Conservation (phyloP, 2,113 vertebrate genomes). For the Oryzias woworae region DNA sequence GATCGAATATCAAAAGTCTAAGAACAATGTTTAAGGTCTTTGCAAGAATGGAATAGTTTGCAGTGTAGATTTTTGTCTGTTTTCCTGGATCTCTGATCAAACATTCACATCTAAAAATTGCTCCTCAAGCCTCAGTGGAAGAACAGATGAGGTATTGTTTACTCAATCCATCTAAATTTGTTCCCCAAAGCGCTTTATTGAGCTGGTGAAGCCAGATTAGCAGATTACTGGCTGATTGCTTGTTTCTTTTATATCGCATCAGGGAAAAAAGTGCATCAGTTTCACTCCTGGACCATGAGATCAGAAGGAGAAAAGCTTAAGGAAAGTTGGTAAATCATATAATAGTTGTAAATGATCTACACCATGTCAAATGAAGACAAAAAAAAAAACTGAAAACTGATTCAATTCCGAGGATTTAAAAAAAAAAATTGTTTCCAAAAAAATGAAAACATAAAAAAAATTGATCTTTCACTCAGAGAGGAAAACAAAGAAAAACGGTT, state of each 20-base stretch:
- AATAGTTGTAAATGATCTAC: too few species aligned
- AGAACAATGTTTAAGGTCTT: too few species aligned
- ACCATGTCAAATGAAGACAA: too few species aligned
- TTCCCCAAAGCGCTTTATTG: constrained; percentile 59
- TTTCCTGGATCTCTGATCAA: background rate
- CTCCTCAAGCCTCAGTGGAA: constrained; percentile 26
- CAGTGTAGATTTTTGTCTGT: background rate
- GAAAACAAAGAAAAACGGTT: too few species aligned
- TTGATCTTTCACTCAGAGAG: too few species aligned
- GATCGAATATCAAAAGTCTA: too few species aligned
- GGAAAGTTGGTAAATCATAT: too few species aligned
- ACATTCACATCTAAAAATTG: constrained; percentile 7
- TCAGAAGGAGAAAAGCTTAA: background rate
- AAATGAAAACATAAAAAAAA: too few species aligned
- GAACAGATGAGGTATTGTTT: constrained; percentile 70
- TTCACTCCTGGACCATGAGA: constrained; percentile 4
- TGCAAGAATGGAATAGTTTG: too few species aligned
- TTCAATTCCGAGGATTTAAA: too few species aligned
- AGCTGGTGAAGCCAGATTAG: constrained; percentile 62
- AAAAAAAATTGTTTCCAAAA: too few species aligned
- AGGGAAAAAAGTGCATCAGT: constrained; percentile 45
- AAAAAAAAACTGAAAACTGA: too few species aligned
- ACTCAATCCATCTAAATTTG: constrained; percentile 59
- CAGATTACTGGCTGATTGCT: constrained; percentile 55
- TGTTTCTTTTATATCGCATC: constrained; percentile 41